Evolutionary conservation across 2,888 invertebrate genomes (phyloP).

Genomic region (Auanema freiburgensis): DNA sequence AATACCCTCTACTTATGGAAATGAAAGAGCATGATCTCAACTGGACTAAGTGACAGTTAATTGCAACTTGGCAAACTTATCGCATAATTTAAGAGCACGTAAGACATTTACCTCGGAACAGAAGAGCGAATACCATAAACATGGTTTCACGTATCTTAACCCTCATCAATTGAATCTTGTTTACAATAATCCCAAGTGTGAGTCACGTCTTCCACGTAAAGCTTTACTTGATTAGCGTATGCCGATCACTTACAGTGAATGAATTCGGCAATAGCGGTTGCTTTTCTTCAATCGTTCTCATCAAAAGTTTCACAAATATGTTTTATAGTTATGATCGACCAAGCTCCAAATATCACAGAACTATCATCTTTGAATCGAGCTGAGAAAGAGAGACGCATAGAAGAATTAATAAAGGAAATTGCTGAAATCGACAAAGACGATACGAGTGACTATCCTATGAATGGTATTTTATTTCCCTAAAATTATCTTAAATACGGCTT

Average conservation of each 20-base stretch:
- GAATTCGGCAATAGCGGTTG: not conserved
- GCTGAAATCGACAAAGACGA: too few species aligned
- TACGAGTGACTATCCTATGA: not conserved
- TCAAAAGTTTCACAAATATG: slow-evolving; percentile 1
- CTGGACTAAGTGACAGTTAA: slow-evolving; percentile 34
- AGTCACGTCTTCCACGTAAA: slow-evolving; percentile 2
- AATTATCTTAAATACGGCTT: not conserved
- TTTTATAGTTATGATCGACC: not conserved
- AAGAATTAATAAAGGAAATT: too few species aligned
- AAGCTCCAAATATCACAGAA: too few species aligned
- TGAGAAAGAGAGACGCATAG: too few species aligned
- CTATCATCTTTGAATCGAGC: too few species aligned
- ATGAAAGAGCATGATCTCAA: slow-evolving; percentile 40
- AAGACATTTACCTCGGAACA: slow-evolving; percentile 35
- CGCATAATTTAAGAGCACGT: slow-evolving; percentile 22
- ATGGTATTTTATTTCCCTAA: not conserved
- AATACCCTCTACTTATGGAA: slow-evolving; percentile 47
- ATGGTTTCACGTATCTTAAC: slow-evolving; percentile 42
- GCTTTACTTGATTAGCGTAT: slow-evolving; percentile 1
- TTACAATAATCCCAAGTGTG: slow-evolving; percentile 24
- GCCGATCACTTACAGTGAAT: slow-evolving; percentile 1
- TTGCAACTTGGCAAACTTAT: not conserved
- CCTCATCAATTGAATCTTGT: slow-evolving; percentile 40
- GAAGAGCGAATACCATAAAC: slow-evolving; percentile 29
- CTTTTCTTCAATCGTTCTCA: not conserved